A percentile compares a stretch with the other conserved stretches of the same genome.
phyloP scores from a whole-genome alignment of 2,113 vertebrate species.

The Prolemur simus region DNA sequence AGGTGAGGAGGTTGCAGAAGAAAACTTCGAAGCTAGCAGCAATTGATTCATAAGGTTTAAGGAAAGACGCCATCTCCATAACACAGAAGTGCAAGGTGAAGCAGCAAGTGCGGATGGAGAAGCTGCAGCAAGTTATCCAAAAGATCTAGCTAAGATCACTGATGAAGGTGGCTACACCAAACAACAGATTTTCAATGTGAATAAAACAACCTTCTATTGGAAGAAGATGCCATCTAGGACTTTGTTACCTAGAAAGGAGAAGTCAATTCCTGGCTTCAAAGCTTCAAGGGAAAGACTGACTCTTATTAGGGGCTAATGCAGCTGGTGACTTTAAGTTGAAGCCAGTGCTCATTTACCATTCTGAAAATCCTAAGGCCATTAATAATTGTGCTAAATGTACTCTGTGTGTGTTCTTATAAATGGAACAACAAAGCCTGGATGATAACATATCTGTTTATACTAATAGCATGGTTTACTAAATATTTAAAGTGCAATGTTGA shows the following conservation, averaged over 20 bases:
- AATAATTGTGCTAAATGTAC: not conserved
- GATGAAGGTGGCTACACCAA: not conserved
- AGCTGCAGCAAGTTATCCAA: too few species aligned
- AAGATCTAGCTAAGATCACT: not conserved
- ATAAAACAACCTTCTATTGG: not conserved
- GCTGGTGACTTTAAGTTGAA: not conserved
- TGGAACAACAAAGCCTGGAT: not conserved
- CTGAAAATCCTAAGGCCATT: not conserved
- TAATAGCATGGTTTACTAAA: not conserved
- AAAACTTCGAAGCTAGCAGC: too few species aligned
- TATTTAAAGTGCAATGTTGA: not conserved
- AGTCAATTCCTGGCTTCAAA: too few species aligned
- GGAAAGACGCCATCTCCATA: too few species aligned
- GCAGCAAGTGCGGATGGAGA: too few species aligned
- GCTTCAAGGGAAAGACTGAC: too few species aligned
- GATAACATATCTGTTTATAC: not conserved
- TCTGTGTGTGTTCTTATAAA: not conserved
- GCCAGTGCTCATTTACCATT: not conserved
- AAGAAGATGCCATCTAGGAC: not conserved
- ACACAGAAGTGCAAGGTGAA: too few species aligned
- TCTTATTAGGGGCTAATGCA: not conserved
- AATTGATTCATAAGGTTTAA: too few species aligned
- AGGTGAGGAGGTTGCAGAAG: too few species aligned
- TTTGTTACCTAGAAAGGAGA: not conserved
- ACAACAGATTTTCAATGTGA: not conserved